Base-by-base conservation (phyloP, 2,888 invertebrate species). In the Oscheius sp. region DNA sequence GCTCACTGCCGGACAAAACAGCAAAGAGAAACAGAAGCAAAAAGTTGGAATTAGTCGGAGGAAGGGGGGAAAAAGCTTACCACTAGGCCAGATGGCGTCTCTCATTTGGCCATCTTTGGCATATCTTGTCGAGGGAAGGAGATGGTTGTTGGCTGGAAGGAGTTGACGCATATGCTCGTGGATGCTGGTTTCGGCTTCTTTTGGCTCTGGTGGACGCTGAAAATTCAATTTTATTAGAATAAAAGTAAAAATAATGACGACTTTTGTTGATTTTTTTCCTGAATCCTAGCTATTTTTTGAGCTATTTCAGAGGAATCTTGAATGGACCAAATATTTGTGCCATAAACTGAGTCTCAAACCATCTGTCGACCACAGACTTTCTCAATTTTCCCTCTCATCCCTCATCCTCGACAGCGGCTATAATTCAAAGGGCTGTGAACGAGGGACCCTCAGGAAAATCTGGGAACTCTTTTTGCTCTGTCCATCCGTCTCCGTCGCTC, bases 91-190 rank as follows among this genome's bases (percentile, higher is more conserved):
- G 48, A 46, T 17, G 12, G 69, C 69, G 12, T 69, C 64, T 12
- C 52, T 25, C n/a, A 69, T 34, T 20, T 53, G 52, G 1, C 69
- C 69, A 25, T 69, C 69, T 37, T 33, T 37, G 25, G 57, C 46
- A 33, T 69, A 69, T 31, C 55, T 48, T 2, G 69, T 69, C 10
- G 55, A 17, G 6, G 69, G 69, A 8, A 69, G 53, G 8, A 34
- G 69, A 29, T 31, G 29, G 42, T 65, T 45, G 10, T 17, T 25
- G n/a, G 52, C 6, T 12, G 39, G 45, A 25, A 65, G 27, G 29
- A 65, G 25, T 15, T 42, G 39, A 10, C 48, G 17, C 68, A 68
- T 68, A 15, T 68, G 68, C 27, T 61, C 61, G 23, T 68, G 68
- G 20, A 68, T 68, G 20, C 61, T 61, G 15, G 27, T 23, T 27